A percentile compares a stretch with the other conserved stretches of the same genome.
Evolutionary conservation across 2,797 vertebrate genomes (phyloP).

Genomic region (Anniella stebbinsi): DNA sequence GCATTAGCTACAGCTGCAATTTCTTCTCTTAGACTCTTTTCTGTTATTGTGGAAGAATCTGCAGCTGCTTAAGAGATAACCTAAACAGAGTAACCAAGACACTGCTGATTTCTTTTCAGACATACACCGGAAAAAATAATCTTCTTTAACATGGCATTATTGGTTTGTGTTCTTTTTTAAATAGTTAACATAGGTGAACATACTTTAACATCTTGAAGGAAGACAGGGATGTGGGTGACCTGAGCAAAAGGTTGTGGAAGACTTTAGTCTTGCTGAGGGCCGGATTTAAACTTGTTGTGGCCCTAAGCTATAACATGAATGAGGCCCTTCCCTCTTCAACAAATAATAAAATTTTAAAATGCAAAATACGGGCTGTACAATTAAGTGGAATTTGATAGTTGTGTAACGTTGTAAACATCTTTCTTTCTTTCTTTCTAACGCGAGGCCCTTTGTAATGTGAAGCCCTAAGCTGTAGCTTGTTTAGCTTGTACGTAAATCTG

Average conservation of each 20-base stretch:
- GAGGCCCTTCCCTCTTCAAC: no score
- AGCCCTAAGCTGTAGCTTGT: no score
- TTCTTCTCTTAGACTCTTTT: conserved; percentile 70
- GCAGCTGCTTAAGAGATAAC: conserved; percentile 72
- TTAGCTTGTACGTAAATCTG: no score
- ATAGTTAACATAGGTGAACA: neutral
- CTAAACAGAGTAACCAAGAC: conserved; percentile 63
- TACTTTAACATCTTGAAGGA: neutral
- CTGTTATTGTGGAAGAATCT: conserved; percentile 66
- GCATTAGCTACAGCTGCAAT: conserved; percentile 71
- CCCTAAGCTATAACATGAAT: no score
- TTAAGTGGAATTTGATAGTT: no score
- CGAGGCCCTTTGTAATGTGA: no score
- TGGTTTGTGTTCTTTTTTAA: neutral
- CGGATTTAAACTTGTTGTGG: no score
- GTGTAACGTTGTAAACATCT: no score
- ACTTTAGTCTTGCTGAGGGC: neutral
- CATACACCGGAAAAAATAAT: conserved; percentile 55
- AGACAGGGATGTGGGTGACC: neutral
- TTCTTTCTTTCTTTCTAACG: no score
- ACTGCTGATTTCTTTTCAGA: conserved; percentile 59
- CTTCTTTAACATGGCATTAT: conserved; percentile 40
- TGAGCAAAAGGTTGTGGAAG: neutral
- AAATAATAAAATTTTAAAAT: no score
- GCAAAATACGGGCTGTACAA: no score